Base-by-base conservation (phyloP, 2,888 invertebrate species). In the Blomia tropicalis region DNA sequence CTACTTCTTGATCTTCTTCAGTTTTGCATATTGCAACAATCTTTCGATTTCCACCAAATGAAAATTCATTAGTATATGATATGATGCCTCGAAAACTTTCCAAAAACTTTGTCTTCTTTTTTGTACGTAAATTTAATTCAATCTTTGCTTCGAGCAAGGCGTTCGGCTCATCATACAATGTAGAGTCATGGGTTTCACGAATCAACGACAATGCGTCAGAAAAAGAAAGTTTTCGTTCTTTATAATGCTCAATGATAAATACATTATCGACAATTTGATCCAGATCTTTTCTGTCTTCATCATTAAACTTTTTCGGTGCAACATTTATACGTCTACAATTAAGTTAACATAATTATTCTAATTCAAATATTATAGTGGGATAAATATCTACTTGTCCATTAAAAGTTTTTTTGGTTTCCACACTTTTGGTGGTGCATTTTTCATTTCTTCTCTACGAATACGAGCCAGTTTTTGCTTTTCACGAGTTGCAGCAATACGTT, bases 121-220 rank as follows among this genome's bases (percentile, higher is more conserved):
- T 80, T 60, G 81, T 82, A 67, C 78, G 78, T 84, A 91, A 84
- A 71, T 91, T 83, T 2, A 91, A 73, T 72, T 91, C 89, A 63
- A 91, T 77, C 41, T 79, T 75, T 2, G 84, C 81, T 67, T 78
- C 79, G 0, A 92, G 73, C 17, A 80, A 75, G 0, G 86, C 83
- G 72, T 83, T 78, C 0, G 87, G 85, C 41, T 78, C 75, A 74
- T 91, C 85, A 70, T 82, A 84, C 76, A 90, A 83, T 1, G 84
- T 80, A 0, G 88, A 85, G 72, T 87, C 84, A 72, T 88, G 85
- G 0, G 82, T 82, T 73, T 91, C 87, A 56, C 83, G 79, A 70
- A 88, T 85, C 63, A 81, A 82, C 66, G 80, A 75, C 17, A 92
- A 77, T 0, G 89, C 90, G 69, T 89, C 86, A 19, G 77, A 76